Evolutionary conservation across 2,888 invertebrate genomes (phyloP).

Genomic region (Drosophila pegasa): DNA sequence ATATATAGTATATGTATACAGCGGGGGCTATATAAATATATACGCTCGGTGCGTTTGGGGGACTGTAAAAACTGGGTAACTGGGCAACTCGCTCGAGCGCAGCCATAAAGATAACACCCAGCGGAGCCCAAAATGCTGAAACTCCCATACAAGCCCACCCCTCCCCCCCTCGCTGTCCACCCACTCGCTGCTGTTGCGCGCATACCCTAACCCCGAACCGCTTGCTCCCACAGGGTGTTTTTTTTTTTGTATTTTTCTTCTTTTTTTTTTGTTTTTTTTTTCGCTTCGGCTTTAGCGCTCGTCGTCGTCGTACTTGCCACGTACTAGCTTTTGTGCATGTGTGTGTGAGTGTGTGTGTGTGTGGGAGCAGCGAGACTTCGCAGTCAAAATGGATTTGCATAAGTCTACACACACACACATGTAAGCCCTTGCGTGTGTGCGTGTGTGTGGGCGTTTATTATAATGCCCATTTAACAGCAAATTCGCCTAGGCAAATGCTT

Average conservation of each 20-base stretch:
- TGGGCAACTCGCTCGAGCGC: slow-evolving; percentile 33
- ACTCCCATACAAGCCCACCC: not conserved
- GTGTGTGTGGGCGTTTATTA: slow-evolving; percentile 56
- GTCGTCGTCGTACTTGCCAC: slow-evolving; percentile 25
- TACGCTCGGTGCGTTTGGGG: slow-evolving; percentile 20
- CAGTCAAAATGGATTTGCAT: slow-evolving; percentile 75
- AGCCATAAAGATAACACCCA: slow-evolving; percentile 69
- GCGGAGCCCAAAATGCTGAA: slow-evolving; percentile 44
- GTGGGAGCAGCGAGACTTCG: slow-evolving; percentile 48
- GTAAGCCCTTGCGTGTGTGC: slow-evolving; percentile 10
- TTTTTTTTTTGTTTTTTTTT: slow-evolving; percentile 48
- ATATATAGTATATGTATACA: slow-evolving; percentile 4
- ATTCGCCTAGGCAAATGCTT: slow-evolving; percentile 51
- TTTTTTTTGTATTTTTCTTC: slow-evolving; percentile 36
- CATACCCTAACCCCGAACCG: slow-evolving; percentile 13
- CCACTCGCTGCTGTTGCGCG: slow-evolving; percentile 5
- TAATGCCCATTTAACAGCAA: slow-evolving; percentile 67
- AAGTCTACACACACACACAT: slow-evolving; percentile 43
- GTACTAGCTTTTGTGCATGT: slow-evolving; percentile 24
- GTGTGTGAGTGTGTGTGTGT: slow-evolving; percentile 33
- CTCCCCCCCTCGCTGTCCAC: not conserved
- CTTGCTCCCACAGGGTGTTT: slow-evolving; percentile 55
- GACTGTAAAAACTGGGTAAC: slow-evolving; percentile 36
- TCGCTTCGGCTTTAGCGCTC: slow-evolving; percentile 59
- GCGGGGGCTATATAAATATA: slow-evolving; percentile 28